Conservation (phyloP, 2,797 vertebrate genomes). For the Hapalemur alaotrensis region DNA sequence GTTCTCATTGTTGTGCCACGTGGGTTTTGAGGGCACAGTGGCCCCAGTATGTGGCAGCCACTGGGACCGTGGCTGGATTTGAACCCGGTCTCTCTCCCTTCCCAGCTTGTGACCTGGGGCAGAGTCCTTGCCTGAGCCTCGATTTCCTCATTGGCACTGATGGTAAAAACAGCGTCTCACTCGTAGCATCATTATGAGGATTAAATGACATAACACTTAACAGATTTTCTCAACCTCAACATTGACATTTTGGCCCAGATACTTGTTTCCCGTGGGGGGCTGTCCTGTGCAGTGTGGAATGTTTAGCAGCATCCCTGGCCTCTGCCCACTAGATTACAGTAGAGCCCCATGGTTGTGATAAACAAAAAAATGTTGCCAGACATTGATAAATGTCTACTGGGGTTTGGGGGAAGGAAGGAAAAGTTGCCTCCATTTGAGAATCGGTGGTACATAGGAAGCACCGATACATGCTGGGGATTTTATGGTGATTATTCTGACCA, state of each 20-base stretch:
- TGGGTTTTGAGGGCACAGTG: not conserved
- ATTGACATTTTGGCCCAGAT: not conserved
- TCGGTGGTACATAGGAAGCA: not conserved
- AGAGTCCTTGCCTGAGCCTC: not conserved
- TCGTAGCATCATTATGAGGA: accelerated
- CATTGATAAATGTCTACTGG: not conserved
- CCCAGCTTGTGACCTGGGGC: not conserved
- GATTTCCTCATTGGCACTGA: not conserved
- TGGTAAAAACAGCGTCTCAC: not conserved
- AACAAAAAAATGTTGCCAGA: not conserved
- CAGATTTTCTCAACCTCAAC: not conserved
- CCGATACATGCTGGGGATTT: not conserved
- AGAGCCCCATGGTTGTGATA: not conserved
- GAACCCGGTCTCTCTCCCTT: not conserved
- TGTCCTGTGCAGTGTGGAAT: not conserved
- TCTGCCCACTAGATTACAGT: not conserved
- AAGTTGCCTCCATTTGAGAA: not conserved
- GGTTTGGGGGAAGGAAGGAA: accelerated
- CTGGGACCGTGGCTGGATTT: not conserved
- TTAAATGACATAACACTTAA: not conserved
- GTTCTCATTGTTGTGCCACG: not conserved
- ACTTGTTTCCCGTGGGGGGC: not conserved
- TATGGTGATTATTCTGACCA: not conserved
- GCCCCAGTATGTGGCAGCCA: accelerated
- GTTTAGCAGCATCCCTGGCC: not conserved